Conservation (phyloP, 2,113 vertebrate species). For the Condylura cristata region DNA sequence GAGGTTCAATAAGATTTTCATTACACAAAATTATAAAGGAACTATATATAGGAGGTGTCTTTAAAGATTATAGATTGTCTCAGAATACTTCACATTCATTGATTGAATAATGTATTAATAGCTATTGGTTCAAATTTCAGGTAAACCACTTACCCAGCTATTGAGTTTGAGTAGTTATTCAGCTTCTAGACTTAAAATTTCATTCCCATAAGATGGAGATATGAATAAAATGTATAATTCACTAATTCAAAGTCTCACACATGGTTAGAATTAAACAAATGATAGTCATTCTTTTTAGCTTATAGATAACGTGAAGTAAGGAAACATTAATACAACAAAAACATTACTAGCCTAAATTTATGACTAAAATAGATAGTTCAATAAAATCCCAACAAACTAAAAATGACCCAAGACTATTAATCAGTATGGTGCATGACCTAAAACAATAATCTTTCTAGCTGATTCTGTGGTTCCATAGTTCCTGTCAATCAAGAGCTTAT, state of each 20-base stretch:
- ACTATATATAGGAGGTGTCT: too few relatives aligned
- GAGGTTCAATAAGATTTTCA: too few relatives aligned
- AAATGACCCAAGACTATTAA: background rate
- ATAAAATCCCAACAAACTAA: constrained; percentile 28
- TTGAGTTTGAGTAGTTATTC: background rate
- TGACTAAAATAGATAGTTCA: background rate
- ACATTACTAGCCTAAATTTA: constrained; percentile 28
- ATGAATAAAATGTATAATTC: background rate
- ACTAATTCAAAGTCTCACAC: background rate
- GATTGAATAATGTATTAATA: background rate
- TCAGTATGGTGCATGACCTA: background rate
- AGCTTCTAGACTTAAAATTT: background rate
- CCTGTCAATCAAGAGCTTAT: background rate
- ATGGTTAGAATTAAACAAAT: constrained; percentile 5
- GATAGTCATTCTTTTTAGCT: background rate
- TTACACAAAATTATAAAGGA: too few relatives aligned
- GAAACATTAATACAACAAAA: constrained; percentile 13
- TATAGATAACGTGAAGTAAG: background rate
- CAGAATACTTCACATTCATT: background rate
- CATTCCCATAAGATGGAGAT: background rate
- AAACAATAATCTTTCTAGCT: background rate
- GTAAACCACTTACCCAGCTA: background rate
- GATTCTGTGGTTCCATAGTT: background rate
- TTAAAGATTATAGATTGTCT: background rate
- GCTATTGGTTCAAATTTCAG: background rate